Percentiles rank a stretch among this genome's conserved stretches.
phyloP scores from a whole-genome alignment of 2,113 vertebrate species.

The Gallinago paraguaiae region DNA sequence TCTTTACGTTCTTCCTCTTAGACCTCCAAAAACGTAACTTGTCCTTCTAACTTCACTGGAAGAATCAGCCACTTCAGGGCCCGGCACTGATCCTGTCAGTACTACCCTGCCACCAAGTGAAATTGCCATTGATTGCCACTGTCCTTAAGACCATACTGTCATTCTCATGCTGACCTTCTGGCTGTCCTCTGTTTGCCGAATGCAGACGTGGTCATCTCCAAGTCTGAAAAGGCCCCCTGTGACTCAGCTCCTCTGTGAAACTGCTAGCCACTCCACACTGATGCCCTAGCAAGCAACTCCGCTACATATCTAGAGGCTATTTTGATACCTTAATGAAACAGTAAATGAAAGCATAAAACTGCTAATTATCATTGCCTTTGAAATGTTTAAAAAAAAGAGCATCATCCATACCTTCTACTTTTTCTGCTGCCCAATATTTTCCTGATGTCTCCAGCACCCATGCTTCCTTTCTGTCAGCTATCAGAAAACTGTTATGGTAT shows the following conservation, averaged over 20 bases:
- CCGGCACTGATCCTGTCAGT: background rate
- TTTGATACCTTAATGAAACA: background rate
- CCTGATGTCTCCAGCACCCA: conserved; percentile 95
- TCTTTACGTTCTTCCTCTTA: background rate
- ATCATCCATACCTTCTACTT: conserved; percentile 76
- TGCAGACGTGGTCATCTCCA: background rate
- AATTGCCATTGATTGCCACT: background rate
- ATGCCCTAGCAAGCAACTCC: background rate
- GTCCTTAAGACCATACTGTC: background rate
- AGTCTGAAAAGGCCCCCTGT: background rate
- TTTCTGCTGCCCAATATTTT: conserved; percentile 93
- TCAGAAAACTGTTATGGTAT: conserved; percentile 96
- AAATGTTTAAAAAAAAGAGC: background rate
- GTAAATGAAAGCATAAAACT: background rate
- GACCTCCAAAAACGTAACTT: background rate
- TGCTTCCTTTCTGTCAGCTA: conserved; percentile 90
- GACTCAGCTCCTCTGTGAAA: background rate
- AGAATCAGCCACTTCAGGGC: background rate
- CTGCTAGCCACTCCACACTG: background rate
- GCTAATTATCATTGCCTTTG: background rate
- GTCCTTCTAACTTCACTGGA: background rate
- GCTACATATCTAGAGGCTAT: background rate
- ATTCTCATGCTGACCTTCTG: background rate
- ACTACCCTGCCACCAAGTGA: background rate
- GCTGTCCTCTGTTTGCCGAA: background rate